Percentiles rank a stretch among this genome's conserved stretches.
Evolutionary conservation across 2,888 invertebrate species (phyloP).

Genomic region (Xestia sexstrigata): DNA sequence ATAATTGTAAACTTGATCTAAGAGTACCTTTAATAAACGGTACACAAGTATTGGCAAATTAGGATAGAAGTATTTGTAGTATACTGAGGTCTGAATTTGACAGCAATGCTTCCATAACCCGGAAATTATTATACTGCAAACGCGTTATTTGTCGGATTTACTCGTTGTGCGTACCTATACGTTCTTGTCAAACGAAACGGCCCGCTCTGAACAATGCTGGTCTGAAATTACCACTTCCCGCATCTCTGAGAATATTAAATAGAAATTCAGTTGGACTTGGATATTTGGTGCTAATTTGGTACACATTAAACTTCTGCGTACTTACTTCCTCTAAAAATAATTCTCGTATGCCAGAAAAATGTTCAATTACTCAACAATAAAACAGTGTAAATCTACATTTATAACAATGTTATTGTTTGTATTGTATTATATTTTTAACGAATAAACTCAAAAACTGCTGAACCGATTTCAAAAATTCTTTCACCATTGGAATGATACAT

Average conservation of each 20-base stretch:
- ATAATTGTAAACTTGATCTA: background rate
- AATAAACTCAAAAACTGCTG: too few species aligned
- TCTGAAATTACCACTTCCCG: background rate
- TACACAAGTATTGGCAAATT: background rate
- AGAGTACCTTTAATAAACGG: background rate
- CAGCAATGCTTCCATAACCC: background rate
- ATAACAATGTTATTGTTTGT: too few species aligned
- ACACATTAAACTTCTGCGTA: background rate
- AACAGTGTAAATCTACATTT: background rate
- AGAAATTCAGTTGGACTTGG: background rate
- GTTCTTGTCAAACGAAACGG: background rate
- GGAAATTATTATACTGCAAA: background rate
- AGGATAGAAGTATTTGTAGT: background rate
- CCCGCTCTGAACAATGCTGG: constrained; percentile 6
- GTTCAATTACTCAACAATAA: background rate
- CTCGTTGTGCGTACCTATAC: background rate
- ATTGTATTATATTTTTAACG: too few species aligned
- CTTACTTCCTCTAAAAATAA: background rate
- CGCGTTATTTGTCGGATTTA: background rate
- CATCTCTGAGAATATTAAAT: background rate
- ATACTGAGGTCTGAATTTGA: too few species aligned
- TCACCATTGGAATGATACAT: too few species aligned
- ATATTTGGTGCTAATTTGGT: background rate
- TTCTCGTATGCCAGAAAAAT: background rate
- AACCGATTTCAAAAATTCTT: too few species aligned